phyloP scores from a whole-genome alignment of 2,888 invertebrate species.

The Pardosa pseudoannulata region DNA sequence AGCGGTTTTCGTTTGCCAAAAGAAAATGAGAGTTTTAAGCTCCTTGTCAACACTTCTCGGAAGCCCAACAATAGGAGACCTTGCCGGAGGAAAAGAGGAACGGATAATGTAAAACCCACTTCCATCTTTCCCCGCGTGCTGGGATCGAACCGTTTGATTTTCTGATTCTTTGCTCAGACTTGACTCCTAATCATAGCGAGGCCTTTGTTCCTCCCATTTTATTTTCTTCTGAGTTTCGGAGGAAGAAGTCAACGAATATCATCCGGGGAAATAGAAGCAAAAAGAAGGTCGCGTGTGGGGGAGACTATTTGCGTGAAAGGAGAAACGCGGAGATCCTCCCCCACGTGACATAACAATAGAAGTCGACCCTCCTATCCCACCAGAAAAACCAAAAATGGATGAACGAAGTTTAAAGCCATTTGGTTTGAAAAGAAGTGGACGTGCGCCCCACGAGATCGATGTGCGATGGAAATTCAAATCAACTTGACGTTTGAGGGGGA shows the following conservation, averaged over 20 bases:
- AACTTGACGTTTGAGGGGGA: conserved; percentile 66
- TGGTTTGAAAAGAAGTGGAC: conserved; percentile 71
- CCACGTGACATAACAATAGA: neutral
- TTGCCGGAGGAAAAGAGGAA: conserved; percentile 30
- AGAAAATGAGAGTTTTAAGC: conserved; percentile 10
- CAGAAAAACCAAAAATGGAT: conserved; percentile 64
- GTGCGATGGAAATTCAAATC: conserved; percentile 72
- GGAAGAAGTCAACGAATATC: conserved; percentile 44
- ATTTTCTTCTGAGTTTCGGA: conserved; percentile 64
- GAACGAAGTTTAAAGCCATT: conserved; percentile 72
- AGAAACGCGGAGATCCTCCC: conserved; percentile 18
- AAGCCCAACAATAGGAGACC: neutral
- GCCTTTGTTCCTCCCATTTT: conserved; percentile 50
- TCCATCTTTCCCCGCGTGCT: conserved; percentile 30
- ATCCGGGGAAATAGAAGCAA: conserved; percentile 43
- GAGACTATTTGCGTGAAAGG: conserved; percentile 6
- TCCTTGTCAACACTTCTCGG: conserved; percentile 11
- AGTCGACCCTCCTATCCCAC: conserved; percentile 24
- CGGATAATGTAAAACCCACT: conserved; percentile 59
- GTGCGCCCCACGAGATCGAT: conserved; percentile 61
- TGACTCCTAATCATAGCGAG: conserved; percentile 69
- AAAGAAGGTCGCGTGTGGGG: conserved; percentile 5
- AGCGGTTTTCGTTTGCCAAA: conserved; percentile 18
- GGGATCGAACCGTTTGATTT: conserved; percentile 57
- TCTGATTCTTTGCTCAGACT: conserved; percentile 51